Conservation (phyloP, 2,113 vertebrate species). For the Laticauda laticaudata region DNA sequence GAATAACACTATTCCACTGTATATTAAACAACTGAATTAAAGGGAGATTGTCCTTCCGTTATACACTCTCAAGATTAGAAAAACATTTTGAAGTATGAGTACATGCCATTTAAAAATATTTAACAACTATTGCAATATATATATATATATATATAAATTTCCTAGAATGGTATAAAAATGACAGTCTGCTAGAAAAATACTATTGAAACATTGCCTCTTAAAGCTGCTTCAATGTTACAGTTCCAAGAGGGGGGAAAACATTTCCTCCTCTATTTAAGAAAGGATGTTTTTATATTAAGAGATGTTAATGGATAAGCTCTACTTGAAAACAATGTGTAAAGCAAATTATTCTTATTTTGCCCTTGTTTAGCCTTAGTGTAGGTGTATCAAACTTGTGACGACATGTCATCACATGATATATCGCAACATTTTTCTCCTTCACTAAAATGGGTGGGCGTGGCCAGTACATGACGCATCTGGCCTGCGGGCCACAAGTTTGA, state of each 20-base stretch:
- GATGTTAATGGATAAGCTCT: not conserved
- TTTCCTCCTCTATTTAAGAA: not conserved
- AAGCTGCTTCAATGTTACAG: not conserved
- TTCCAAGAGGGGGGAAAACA: not conserved
- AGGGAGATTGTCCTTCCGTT: not conserved
- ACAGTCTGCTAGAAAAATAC: not conserved
- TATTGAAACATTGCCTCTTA: not conserved
- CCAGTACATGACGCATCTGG: no score
- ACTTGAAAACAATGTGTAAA: not conserved
- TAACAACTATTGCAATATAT: not conserved
- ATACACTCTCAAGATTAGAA: slow-evolving; percentile 18
- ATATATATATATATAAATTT: not conserved
- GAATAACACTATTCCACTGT: not conserved
- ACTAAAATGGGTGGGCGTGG: no score
- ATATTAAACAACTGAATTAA: not conserved
- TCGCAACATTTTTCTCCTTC: no score
- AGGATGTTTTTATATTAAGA: not conserved
- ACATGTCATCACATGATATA: no score
- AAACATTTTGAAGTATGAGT: slow-evolving; percentile 8
- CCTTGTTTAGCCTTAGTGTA: not conserved
- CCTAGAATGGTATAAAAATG: not conserved
- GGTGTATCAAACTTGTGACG: no score
- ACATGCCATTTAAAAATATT: not conserved
- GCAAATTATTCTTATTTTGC: not conserved
- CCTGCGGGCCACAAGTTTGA: no score